These are phyloP conservation scores for Rhopalosiphum padi DNA, from an alignment of 1,140 invertebrate species.

Conservation along the genomic window DNA sequence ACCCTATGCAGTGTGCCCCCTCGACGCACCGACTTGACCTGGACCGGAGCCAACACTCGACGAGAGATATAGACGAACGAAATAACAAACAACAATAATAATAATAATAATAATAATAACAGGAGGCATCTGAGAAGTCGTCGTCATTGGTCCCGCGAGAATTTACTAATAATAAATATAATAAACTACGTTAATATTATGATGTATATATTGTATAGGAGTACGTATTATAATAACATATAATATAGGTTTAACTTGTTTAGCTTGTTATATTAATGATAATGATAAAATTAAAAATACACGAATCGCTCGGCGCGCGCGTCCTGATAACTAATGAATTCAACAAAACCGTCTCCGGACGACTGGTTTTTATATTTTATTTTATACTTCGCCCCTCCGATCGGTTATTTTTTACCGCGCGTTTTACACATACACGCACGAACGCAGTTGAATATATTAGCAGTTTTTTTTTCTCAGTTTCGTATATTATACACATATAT, in stretches of 20 bases:
- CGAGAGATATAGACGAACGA: slow-evolving; percentile 9
- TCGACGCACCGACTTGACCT: slow-evolving; percentile 4
- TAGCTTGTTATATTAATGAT: not conserved
- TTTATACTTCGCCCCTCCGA: not conserved
- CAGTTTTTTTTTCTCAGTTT: slow-evolving; percentile 4
- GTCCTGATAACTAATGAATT: slow-evolving; percentile 45
- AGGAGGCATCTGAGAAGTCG: not conserved
- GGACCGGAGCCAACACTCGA: slow-evolving; percentile 39
- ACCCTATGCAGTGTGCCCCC: not conserved
- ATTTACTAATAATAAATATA: not conserved
- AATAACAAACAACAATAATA: not conserved
- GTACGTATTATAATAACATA: not conserved
- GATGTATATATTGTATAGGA: not conserved
- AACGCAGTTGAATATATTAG: slow-evolving; percentile 43
- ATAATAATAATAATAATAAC: slow-evolving; percentile 42
- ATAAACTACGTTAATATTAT: not conserved
- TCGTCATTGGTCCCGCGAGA: not conserved
- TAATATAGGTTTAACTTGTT: not conserved
- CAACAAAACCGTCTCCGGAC: slow-evolving; percentile 36
- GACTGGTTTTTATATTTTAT: slow-evolving; percentile 46
- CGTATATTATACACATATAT: not conserved
- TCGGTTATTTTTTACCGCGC: slow-evolving; percentile 1
- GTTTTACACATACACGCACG: slow-evolving; percentile 6
- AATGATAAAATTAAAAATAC: slow-evolving; percentile 36
- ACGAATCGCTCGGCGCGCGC: slow-evolving; percentile 15